A percentile compares a stretch with the other conserved stretches of the same genome.
These are phyloP conservation scores for Proteles cristata DNA, from an alignment of 2,113 vertebrate species.

Conservation along the genomic window DNA sequence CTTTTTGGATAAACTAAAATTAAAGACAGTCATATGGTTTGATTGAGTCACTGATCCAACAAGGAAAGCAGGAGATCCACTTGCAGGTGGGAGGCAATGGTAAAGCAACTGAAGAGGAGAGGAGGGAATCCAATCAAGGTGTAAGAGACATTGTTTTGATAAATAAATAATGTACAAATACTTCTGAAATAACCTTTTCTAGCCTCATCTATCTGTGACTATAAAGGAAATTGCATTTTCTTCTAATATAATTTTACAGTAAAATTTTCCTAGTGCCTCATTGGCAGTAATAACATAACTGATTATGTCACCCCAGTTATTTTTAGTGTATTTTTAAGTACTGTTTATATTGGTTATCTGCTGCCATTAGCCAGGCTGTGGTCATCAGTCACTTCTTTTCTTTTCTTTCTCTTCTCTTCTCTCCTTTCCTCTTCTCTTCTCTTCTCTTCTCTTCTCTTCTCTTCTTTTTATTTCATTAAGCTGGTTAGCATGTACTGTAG, in stretches of 20 bases:
- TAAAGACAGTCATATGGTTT: background rate
- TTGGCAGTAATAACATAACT: background rate
- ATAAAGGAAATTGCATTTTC: background rate
- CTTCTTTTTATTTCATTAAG: too few relatives aligned
- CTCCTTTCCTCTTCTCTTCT: too few relatives aligned
- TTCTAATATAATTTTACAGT: background rate
- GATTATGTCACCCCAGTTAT: background rate
- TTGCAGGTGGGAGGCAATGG: background rate
- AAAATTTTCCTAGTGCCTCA: background rate
- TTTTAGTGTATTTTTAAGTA: background rate
- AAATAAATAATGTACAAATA: background rate
- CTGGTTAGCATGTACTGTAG: too few relatives aligned
- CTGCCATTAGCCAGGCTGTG: background rate
- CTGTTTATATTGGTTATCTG: background rate
- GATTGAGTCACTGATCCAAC: fast-evolving
- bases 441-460: too few relatives aligned
- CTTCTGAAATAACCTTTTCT: background rate
- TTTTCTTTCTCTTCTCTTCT: too few relatives aligned
- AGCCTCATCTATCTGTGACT: background rate
- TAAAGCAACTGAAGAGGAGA: fast-evolving
- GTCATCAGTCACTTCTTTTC: too few relatives aligned
- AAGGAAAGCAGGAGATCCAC: background rate
- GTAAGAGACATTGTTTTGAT: background rate
- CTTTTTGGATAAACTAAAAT: background rate
- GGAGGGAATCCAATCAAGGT: background rate